phyloP scores from a whole-genome alignment of 1,140 invertebrate species.

The Neodiprion pinetum region DNA sequence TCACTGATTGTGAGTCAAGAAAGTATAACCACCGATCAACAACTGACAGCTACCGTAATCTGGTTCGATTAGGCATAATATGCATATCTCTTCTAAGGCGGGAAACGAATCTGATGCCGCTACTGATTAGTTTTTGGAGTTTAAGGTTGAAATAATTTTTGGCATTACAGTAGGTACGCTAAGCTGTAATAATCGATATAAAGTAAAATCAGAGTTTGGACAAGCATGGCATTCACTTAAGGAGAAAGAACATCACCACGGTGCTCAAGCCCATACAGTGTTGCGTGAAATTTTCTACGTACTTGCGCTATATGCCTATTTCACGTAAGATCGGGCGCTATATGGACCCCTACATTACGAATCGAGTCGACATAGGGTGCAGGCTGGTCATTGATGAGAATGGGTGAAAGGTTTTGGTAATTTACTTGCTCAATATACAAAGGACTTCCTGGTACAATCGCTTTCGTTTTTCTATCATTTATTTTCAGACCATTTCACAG shows the following conservation, averaged over 20 bases:
- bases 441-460: neutral
- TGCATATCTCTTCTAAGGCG: neutral
- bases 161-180: neutral
- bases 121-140: neutral
- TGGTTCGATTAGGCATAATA: neutral
- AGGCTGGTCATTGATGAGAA: neutral
- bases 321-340: too few relatives aligned
- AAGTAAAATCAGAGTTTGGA: neutral
- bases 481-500: neutral
- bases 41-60: neutral
- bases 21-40: neutral
- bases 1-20: neutral
- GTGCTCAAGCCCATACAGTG: neutral
- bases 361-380: neutral
- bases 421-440: neutral
- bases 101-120: neutral
- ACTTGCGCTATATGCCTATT: too few relatives aligned
- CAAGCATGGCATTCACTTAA: neutral
- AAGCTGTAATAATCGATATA: neutral
- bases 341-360: too few relatives aligned
- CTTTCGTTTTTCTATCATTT: neutral
- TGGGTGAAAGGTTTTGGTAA: neutral
- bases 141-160: neutral
- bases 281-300: too few relatives aligned
- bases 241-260: neutral